Percentiles rank a stretch among this genome's conserved stretches.
phyloP scores from a whole-genome alignment of 2,797 vertebrate genomes.

The Mastacembelus armatus region DNA sequence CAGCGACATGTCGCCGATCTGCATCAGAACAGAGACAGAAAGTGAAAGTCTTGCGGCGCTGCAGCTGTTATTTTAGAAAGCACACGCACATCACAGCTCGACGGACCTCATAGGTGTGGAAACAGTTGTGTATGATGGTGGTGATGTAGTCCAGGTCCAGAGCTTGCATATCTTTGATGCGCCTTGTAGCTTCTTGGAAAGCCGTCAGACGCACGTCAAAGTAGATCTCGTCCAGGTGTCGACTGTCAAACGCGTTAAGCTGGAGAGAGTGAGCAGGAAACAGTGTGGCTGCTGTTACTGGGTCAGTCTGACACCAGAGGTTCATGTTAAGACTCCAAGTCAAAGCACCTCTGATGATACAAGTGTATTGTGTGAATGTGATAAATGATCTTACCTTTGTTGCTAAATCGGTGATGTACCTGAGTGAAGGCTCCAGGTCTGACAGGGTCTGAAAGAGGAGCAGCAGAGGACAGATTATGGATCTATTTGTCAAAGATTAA shows the following conservation, averaged over 20 bases:
- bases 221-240: slow-evolving; percentile 94
- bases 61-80: neutral
- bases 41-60: fast-evolving
- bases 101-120: slow-evolving; percentile 93
- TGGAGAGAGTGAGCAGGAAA: slow-evolving; percentile 56
- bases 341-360: too few species aligned
- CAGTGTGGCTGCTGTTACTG: neutral
- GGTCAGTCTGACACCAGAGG: too few species aligned
- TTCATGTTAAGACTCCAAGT: too few species aligned
- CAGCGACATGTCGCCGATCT: slow-evolving; percentile 97
- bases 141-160: slow-evolving; percentile 89
- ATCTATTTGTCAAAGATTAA: too few species aligned
- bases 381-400: slow-evolving; percentile 83
- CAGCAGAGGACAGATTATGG: neutral
- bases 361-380: neutral
- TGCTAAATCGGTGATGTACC: slow-evolving; percentile 89
- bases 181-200: slow-evolving; percentile 87
- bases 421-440: slow-evolving; percentile 86
- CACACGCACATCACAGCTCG: fast-evolving
- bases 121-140: slow-evolving; percentile 92
- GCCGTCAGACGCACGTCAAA: slow-evolving; percentile 92
- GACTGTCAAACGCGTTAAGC: slow-evolving; percentile 94
- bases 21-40: neutral
- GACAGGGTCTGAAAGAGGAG: slow-evolving; percentile 87
- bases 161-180: slow-evolving; percentile 87